A percentile compares a stretch with the other conserved stretches of the same genome.
Evolutionary conservation across 2,113 vertebrate genomes (phyloP).

Genomic region (Pomatostomus ruficeps): DNA sequence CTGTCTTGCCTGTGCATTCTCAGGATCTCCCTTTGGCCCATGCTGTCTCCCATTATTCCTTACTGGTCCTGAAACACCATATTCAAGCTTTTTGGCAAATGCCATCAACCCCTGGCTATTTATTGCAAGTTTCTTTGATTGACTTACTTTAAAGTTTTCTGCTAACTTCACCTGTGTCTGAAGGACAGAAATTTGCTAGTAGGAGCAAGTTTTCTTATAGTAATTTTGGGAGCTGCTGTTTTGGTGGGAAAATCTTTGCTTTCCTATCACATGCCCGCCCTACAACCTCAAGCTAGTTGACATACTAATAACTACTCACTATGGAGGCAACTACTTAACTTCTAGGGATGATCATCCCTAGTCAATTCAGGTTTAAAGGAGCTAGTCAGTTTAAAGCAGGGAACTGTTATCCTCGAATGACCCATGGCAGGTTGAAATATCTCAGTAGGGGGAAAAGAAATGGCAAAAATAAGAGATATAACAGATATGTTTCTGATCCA

Average conservation of each 20-base stretch:
- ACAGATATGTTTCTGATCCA: not conserved
- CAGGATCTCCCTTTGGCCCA: not conserved
- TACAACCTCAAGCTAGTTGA: not conserved
- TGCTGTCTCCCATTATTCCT: not conserved
- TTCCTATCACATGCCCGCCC: not conserved
- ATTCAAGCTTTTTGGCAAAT: not conserved
- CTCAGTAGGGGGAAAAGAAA: slow-evolving; percentile 14
- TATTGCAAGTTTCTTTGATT: not conserved
- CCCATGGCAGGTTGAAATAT: not conserved
- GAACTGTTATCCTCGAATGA: slow-evolving; percentile 40
- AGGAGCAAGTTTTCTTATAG: not conserved
- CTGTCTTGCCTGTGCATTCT: not conserved
- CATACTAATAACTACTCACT: not conserved
- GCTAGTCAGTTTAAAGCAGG: not conserved
- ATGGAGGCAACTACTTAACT: not conserved
- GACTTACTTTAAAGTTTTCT: not conserved
- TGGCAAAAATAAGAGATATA: not conserved
- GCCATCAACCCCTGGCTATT: not conserved
- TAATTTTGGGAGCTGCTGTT: not conserved
- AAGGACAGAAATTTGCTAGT: not conserved
- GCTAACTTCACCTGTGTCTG: not conserved
- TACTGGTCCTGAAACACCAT: not conserved
- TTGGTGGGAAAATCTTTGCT: not conserved
- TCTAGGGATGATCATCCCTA: not conserved
- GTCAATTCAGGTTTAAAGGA: not conserved